Evolutionary conservation across 2,797 vertebrate genomes (phyloP), one percentile per base, ranked within the genome.

Genomic region (Sylvia borin): DNA sequence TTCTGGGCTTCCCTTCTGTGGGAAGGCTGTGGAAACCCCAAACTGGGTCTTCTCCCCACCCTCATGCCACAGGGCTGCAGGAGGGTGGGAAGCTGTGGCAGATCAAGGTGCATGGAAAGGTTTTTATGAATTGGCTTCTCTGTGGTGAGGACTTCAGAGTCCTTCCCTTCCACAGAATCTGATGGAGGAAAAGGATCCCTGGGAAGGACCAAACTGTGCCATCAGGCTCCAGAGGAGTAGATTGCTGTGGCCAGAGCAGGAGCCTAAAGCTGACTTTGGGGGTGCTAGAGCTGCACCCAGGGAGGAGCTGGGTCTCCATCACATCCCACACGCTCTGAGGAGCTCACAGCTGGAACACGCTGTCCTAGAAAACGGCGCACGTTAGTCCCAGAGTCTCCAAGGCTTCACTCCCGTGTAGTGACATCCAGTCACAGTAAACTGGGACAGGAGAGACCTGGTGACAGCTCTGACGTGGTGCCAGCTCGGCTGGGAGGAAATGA

Each of bases 381-480:
- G 7, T 79, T 45, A 74, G 92, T 93, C 74, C 83, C 82, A 90
- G 65, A 89, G 95, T 60, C 96, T 96, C 96, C 79, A 58, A 83
- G 80, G 96, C 61, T 74, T 58, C 3, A 3, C 61, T 96, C 58
- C 90, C 0, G 1, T 71, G 40, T 43, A 80, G 95, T 65, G 84
- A 87, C 51, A 95, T 83, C 90, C 77, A 95, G 80, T 21, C 2
- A 3, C 57, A 45, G 85, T 4, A 82, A 96, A 96, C 54, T 93
- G 90, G 95, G 93, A 90, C 96, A 92, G 90, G 72, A 94, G 93
- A 89, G 92, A 93, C 81, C 81, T 77, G 75, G 55, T 89, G 85
- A 24, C 78, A 87, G 76, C 71, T 90, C 74, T 82, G 90, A 90
- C 1, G 2, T 72, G 60, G 50, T 74, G 57, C 73, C 86, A 85